These are phyloP conservation scores for Lutraria rhynchaena DNA, from an alignment of 1,140 invertebrate genomes.

Conservation along the genomic window DNA sequence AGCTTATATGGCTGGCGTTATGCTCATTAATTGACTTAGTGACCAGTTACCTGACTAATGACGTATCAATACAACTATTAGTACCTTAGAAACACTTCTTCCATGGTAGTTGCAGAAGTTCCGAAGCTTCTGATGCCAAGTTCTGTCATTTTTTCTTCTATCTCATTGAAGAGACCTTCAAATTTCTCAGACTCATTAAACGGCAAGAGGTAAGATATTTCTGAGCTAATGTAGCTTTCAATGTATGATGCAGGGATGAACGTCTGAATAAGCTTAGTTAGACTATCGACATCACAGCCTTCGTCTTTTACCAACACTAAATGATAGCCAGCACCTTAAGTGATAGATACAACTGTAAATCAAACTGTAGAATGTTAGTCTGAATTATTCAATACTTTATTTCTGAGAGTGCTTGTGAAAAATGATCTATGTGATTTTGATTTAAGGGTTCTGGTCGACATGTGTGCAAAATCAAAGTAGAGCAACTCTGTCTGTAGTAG, in stretches of 20 bases:
- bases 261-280: constrained; percentile 69
- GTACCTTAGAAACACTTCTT: constrained; percentile 93
- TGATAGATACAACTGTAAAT: too few relatives aligned
- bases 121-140: constrained; percentile 90
- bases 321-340: constrained; percentile 80
- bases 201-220: constrained; percentile 79
- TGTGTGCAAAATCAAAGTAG: too few relatives aligned
- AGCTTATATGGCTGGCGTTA: too few relatives aligned
- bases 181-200: constrained; percentile 78
- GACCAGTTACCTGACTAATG: too few relatives aligned
- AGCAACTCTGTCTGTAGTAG: too few relatives aligned
- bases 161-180: constrained; percentile 84
- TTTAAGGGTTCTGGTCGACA: too few relatives aligned
- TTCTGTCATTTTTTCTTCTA: constrained; percentile 85
- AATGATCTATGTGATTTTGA: too few relatives aligned
- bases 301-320: constrained; percentile 77
- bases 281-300: constrained; percentile 83
- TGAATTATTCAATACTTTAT: background rate
- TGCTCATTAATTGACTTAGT: too few relatives aligned
- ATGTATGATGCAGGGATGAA: constrained; percentile 72
- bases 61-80: too few relatives aligned
- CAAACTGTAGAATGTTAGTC: background rate
- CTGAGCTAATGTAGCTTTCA: constrained; percentile 78
- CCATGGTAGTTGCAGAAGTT: constrained; percentile 91
- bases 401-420: background rate